phyloP scores from a whole-genome alignment of 1,140 invertebrate genomes.

The Dermatophagoides farinae region DNA sequence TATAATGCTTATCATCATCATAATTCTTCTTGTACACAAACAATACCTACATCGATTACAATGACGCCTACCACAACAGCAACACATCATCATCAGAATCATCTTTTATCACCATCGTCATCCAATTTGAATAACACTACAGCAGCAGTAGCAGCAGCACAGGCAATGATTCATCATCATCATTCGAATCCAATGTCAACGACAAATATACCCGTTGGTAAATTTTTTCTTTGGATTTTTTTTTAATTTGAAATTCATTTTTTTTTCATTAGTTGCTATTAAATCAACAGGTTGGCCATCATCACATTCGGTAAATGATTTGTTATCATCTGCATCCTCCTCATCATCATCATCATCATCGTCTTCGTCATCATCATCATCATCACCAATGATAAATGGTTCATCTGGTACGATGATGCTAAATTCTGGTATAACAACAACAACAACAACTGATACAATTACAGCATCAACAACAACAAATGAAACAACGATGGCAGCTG shows the following conservation, averaged over 20 bases:
- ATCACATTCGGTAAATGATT: conserved; percentile 47
- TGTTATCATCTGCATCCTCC: conserved; percentile 26
- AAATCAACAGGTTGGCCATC: conserved; percentile 28
- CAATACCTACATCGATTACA: too few relatives aligned
- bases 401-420: not conserved
- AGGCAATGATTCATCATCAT: too few relatives aligned
- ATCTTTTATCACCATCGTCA: not conserved
- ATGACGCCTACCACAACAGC: too few relatives aligned
- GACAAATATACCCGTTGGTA: too few relatives aligned
- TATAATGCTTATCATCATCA: not conserved
- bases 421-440: too few relatives aligned
- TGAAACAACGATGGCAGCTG: not conserved
- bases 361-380: not conserved
- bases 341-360: not conserved
- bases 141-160: not conserved
- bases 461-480: not conserved
- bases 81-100: too few relatives aligned
- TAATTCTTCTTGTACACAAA: too few relatives aligned
- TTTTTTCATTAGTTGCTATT: not conserved
- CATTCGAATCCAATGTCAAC: too few relatives aligned
- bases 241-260: too few relatives aligned
- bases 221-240: too few relatives aligned
- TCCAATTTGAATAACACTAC: not conserved
- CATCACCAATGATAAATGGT: not conserved
- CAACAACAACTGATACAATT: not conserved